These are phyloP conservation scores for Daboia siamensis DNA, from an alignment of 2,113 vertebrate genomes.

Conservation along the genomic window DNA sequence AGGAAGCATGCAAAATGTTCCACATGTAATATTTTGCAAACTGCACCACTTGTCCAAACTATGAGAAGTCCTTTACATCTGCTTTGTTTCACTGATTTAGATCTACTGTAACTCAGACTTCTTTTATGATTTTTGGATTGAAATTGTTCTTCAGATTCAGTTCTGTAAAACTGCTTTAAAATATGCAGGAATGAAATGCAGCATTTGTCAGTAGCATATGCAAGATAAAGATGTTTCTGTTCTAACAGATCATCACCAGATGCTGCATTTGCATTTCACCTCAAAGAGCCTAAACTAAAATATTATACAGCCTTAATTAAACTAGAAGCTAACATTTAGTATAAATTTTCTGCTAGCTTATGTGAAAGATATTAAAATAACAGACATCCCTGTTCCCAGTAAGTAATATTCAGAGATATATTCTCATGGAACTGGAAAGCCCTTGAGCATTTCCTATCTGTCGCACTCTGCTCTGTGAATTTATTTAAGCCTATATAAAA, in stretches of 20 bases:
- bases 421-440: background rate
- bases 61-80: too few relatives aligned
- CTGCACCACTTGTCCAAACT: too few relatives aligned
- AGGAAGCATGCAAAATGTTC: too few relatives aligned
- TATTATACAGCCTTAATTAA: background rate
- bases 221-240: background rate
- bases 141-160: background rate
- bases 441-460: background rate
- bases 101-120: background rate
- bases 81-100: background rate
- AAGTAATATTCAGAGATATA: background rate
- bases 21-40: too few relatives aligned
- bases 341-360: background rate
- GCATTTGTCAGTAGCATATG: background rate
- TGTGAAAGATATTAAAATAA: background rate
- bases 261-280: background rate
- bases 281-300: background rate
- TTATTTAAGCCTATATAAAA: background rate
- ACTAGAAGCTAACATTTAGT: background rate
- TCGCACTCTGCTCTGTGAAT: background rate
- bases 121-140: background rate
- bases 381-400: background rate
- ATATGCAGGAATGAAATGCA: too few relatives aligned
- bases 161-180: too few relatives aligned
- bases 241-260: background rate